A percentile compares a stretch with the other conserved stretches of the same genome.
Evolutionary conservation across 37 sponge, comb jelly and placozoan species (phyloP).

Genomic region (Chondrilla cf. caribensis): DNA sequence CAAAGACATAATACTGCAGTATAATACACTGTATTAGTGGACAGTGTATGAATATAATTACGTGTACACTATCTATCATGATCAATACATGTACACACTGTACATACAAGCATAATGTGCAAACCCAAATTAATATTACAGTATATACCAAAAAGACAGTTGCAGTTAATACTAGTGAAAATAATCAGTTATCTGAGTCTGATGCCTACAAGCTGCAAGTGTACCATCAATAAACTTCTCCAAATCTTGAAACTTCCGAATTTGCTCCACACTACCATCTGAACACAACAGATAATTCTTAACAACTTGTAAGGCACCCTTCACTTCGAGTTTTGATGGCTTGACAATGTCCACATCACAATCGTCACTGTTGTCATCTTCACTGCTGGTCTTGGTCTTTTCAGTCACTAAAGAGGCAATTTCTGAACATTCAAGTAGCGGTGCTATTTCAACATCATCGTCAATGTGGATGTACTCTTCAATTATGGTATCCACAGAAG

Average conservation of each 20-base stretch:
- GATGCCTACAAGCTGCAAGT: neutral
- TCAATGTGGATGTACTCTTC: slow-evolving; percentile 5
- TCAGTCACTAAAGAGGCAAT: neutral
- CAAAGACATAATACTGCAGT: no score
- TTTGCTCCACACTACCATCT: neutral
- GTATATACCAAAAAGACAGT: no score
- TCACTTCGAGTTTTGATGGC: slow-evolving; percentile 6
- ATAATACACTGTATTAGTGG: no score
- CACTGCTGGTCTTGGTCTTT: neutral
- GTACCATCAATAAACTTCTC: neutral
- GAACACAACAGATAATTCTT: neutral
- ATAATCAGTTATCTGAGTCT: neutral
- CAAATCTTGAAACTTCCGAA: neutral
- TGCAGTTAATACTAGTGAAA: no score
- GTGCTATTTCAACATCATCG: neutral
- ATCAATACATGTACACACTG: no score
- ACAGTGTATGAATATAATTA: no score
- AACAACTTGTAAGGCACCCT: neutral
- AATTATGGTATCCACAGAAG: neutral
- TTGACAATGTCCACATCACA: neutral
- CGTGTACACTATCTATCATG: no score
- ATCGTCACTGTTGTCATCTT: neutral
- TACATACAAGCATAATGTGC: no score
- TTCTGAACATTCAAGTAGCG: neutral
- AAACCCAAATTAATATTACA: no score